Evolutionary conservation across 2,797 vertebrate genomes (phyloP).

Genomic region (Tympanoctomys barrerae): DNA sequence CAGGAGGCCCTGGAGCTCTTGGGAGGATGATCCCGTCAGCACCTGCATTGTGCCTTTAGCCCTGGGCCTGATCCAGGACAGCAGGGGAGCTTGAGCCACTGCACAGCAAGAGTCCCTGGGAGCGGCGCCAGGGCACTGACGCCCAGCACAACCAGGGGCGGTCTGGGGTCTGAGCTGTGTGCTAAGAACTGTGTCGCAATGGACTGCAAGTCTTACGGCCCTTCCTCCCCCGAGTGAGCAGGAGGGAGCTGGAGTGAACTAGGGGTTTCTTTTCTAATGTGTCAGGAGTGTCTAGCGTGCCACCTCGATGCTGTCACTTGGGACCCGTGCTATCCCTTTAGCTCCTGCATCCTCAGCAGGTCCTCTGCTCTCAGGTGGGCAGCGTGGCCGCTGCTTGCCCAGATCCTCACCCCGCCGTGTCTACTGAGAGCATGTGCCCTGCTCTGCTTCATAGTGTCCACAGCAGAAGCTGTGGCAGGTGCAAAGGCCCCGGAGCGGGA

Average conservation of each 20-base stretch:
- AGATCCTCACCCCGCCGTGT: not conserved
- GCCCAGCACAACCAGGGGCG: not conserved
- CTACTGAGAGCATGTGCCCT: not conserved
- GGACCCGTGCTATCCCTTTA: not conserved
- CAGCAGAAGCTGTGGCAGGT: not conserved
- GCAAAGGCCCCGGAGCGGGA: conserved; percentile 10
- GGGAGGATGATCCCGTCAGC: not conserved
- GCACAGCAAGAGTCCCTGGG: not conserved
- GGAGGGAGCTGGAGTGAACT: not conserved
- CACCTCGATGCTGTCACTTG: not conserved
- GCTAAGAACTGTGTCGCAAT: no score
- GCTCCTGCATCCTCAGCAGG: not conserved
- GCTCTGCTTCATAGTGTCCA: not conserved
- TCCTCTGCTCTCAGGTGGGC: not conserved
- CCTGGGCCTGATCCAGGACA: fast-evolving
- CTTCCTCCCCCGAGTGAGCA: not conserved
- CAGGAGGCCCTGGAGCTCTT: not conserved
- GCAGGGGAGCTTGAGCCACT: not conserved
- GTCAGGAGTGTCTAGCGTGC: not conserved
- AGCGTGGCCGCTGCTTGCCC: not conserved
- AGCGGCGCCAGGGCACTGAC: not conserved
- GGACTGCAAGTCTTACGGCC: not conserved
- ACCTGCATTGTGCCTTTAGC: not conserved
- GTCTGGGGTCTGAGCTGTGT: no score
- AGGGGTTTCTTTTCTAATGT: not conserved